Evolutionary conservation across 2,797 vertebrate genomes (phyloP).

Genomic region (Psittacula derbiana): DNA sequence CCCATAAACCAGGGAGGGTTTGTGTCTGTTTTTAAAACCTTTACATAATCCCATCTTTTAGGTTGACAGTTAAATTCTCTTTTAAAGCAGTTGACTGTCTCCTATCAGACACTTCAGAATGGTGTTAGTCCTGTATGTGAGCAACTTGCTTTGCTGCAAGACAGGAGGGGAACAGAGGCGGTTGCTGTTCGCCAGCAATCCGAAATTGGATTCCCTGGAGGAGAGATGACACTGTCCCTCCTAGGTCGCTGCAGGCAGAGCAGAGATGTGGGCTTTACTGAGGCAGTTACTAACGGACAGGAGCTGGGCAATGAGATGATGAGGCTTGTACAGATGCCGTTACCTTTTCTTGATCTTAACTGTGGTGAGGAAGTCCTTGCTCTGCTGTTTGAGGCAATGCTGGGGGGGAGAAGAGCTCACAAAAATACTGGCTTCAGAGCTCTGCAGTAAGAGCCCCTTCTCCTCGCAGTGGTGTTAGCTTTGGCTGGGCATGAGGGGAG

Average conservation of each 20-base stretch:
- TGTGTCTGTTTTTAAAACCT: not conserved
- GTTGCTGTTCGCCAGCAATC: not conserved
- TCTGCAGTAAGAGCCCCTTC: not conserved
- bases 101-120: not conserved
- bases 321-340: not conserved
- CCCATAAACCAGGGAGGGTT: not conserved
- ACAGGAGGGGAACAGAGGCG: not conserved
- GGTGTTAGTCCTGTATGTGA: not conserved
- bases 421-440: not conserved
- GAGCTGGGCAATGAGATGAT: not conserved
- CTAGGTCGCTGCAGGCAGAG: not conserved
- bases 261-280: not conserved
- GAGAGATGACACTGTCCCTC: not conserved
- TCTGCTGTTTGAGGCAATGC: not conserved
- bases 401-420: not conserved
- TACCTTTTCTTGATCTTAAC: not conserved
- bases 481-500: not conserved
- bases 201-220: not conserved
- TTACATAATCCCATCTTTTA: not conserved
- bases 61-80: not conserved
- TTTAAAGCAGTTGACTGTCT: not conserved
- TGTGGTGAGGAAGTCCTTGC: not conserved
- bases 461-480: not conserved
- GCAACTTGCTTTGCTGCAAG: not conserved
- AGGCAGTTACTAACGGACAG: not conserved